Evolutionary conservation across 2,888 invertebrate genomes (phyloP).

Genomic region (Ischnus inquisitorius): DNA sequence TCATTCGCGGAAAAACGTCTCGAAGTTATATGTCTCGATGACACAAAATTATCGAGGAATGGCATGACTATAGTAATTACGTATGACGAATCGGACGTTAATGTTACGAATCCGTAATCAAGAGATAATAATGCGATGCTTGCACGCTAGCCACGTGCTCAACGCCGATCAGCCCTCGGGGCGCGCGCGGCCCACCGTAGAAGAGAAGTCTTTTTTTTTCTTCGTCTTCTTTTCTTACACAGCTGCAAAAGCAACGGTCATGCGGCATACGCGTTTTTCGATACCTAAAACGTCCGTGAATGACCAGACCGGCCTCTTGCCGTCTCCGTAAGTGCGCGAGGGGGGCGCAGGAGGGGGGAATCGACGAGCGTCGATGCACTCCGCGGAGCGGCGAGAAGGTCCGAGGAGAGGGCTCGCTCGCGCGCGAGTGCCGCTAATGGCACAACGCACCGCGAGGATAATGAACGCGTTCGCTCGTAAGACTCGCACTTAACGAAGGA

Average conservation of each 20-base stretch:
- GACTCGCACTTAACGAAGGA: slow-evolving; percentile 60
- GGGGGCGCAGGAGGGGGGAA: not conserved
- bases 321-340: not conserved
- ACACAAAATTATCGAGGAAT: slow-evolving; percentile 4
- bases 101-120: slow-evolving; percentile 45
- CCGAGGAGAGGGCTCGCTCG: not conserved
- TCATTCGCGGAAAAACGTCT: slow-evolving; percentile 16
- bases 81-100: slow-evolving; percentile 29
- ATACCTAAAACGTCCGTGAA: slow-evolving; percentile 47
- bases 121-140: slow-evolving; percentile 49
- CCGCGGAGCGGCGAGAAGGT: not conserved
- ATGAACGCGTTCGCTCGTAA: slow-evolving; percentile 66
- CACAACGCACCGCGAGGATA: slow-evolving; percentile 65
- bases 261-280: not conserved
- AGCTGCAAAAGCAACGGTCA: slow-evolving; percentile 10
- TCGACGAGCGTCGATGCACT: slow-evolving; percentile 36
- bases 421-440: slow-evolving; percentile 63
- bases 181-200: not conserved
- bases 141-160: slow-evolving; percentile 51
- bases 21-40: slow-evolving; percentile 4
- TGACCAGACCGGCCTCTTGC: slow-evolving; percentile 4
- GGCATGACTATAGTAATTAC: slow-evolving; percentile 27
- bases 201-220: slow-evolving; percentile 7
- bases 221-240: not conserved
- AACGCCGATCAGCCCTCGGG: slow-evolving; percentile 3